Percentiles rank a stretch among this genome's conserved stretches.
phyloP scores from a whole-genome alignment of 2,888 invertebrate species.

The Harmothoe impar region DNA sequence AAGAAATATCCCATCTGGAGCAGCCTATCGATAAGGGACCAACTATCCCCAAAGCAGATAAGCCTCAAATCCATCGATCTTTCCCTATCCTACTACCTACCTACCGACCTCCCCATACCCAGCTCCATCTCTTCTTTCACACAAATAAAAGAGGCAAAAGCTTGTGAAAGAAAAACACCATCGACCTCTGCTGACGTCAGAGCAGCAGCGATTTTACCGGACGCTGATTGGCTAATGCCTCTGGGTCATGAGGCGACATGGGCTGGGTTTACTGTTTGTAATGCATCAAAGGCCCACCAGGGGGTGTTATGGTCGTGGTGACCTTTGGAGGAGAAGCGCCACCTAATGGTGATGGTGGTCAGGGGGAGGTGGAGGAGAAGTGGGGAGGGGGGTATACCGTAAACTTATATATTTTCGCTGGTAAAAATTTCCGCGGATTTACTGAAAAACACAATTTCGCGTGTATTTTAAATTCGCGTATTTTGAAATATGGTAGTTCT shows the following conservation, averaged over 20 bases:
- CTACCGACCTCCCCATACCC: not conserved
- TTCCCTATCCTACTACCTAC: not conserved
- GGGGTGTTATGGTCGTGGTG: too few relatives aligned
- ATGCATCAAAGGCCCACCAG: not conserved
- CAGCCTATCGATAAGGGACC: not conserved
- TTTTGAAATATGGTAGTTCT: too few relatives aligned
- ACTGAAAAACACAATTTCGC: too few relatives aligned
- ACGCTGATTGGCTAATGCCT: not conserved
- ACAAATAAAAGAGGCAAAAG: not conserved
- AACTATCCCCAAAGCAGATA: not conserved
- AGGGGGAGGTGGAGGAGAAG: too few relatives aligned
- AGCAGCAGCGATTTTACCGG: not conserved
- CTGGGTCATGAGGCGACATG: not conserved
- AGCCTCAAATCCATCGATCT: not conserved
- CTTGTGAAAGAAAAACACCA: not conserved
- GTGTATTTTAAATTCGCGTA: too few relatives aligned
- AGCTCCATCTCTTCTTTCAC: too few relatives aligned
- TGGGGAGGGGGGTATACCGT: too few relatives aligned
- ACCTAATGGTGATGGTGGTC: too few relatives aligned
- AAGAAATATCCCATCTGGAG: not conserved
- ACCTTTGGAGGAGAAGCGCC: too few relatives aligned
- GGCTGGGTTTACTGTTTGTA: not conserved
- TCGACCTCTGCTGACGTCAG: conserved; percentile 3
- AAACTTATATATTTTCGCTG: too few relatives aligned
- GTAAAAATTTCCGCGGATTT: too few relatives aligned